phyloP scores from a whole-genome alignment of 2,113 vertebrate genomes.

The Calypte anna region DNA sequence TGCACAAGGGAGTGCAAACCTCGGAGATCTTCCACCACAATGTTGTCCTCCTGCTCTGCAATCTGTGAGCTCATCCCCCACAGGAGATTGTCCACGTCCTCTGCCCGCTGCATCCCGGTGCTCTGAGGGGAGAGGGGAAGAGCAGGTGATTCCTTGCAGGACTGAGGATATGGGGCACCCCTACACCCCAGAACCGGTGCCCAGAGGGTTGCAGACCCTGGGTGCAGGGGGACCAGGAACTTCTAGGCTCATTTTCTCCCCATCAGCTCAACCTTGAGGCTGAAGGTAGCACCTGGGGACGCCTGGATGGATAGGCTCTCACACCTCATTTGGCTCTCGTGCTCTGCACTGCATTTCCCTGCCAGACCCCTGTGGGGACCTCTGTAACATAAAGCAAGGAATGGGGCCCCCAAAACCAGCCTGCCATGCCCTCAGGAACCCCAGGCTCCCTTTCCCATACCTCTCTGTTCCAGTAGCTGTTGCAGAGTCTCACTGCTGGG shows the following conservation, averaged over 20 bases:
- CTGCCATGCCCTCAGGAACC: not conserved
- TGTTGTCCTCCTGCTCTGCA: conserved; percentile 87
- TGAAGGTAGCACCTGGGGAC: not conserved
- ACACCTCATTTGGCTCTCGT: not conserved
- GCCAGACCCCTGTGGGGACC: not conserved
- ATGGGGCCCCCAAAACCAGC: not conserved
- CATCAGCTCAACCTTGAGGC: not conserved
- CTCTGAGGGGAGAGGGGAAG: conserved; percentile 70
- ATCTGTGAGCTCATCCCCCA: conserved; percentile 96
- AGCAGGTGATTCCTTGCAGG: not conserved
- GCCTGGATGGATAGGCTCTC: not conserved
- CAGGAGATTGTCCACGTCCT: conserved; percentile 83
- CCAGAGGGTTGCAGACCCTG: not conserved
- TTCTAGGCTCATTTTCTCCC: not conserved
- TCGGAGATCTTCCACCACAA: conserved; percentile 91
- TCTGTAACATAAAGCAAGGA: not conserved
- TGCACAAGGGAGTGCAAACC: conserved; percentile 71
- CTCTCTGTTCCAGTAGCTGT: conserved; percentile 93
- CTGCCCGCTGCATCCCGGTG: conserved; percentile 57
- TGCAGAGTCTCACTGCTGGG: conserved; percentile 86
- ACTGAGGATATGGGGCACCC: not conserved
- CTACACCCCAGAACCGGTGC: not conserved
- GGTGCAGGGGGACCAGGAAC: rapidly evolving
- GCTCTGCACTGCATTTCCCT: not conserved
- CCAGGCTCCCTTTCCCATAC: conserved; percentile 42